Evolutionary conservation across 2,797 vertebrate genomes (phyloP).

Genomic region (Semotilus atromaculatus): DNA sequence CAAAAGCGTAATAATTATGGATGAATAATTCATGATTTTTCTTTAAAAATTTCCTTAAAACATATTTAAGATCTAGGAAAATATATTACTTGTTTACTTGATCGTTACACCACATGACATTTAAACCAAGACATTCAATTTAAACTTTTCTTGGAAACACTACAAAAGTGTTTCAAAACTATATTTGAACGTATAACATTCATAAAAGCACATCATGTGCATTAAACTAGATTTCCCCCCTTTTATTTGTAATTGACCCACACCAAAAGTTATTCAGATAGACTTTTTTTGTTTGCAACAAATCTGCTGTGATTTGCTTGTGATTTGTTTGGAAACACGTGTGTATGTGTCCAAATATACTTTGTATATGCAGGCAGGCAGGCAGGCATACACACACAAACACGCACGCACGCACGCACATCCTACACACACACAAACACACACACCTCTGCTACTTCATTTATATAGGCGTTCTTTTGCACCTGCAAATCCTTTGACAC

Average conservation of each 20-base stretch:
- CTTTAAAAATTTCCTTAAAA: background rate
- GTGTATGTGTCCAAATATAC: too few species aligned
- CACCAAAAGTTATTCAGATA: constrained; percentile 43
- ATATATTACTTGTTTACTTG: background rate
- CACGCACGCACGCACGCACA: constrained; percentile 4
- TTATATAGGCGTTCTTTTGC: constrained; percentile 65
- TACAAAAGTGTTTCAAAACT: background rate
- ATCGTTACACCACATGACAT: background rate
- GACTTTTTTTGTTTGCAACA: background rate
- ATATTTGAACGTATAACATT: background rate
- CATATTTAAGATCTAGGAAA: background rate
- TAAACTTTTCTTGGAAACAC: background rate
- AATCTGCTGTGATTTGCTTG: constrained; percentile 38
- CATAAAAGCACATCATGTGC: background rate
- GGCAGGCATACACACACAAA: constrained; percentile 7
- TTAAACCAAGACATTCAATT: background rate
- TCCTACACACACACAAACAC: constrained; percentile 15
- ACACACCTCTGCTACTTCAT: constrained; percentile 53
- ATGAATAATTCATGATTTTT: too few species aligned
- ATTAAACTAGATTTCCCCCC: background rate
- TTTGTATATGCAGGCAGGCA: background rate
- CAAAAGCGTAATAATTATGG: background rate
- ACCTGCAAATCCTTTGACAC: constrained; percentile 71
- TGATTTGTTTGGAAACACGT: constrained; percentile 25
- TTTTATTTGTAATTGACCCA: background rate